These are phyloP conservation scores for Tapirus terrestris DNA, from an alignment of 2,113 vertebrate species.

Conservation along the genomic window DNA sequence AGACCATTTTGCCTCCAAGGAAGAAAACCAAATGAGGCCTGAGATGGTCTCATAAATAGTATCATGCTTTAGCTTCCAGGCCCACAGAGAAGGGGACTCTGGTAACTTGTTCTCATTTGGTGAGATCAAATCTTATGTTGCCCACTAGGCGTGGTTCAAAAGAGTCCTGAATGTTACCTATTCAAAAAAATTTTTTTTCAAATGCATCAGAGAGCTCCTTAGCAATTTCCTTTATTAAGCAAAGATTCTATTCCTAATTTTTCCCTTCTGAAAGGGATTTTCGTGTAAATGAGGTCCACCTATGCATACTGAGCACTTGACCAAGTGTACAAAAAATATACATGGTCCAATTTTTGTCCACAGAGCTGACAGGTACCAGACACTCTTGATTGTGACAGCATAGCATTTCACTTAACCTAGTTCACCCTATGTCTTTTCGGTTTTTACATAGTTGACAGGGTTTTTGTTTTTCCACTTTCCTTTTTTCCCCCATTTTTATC, in stretches of 20 bases:
- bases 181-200: neutral
- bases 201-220: neutral
- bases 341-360: neutral
- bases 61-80: slow-evolving; percentile 27
- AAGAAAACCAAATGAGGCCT: neutral
- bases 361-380: neutral
- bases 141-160: neutral
- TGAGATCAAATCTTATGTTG: neutral
- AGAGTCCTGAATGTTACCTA: neutral
- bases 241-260: neutral
- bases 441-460: neutral
- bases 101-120: neutral
- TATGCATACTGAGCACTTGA: neutral
- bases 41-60: neutral
- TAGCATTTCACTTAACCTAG: neutral
- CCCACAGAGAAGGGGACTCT: neutral
- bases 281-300: neutral
- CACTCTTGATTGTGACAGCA: neutral
- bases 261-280: neutral
- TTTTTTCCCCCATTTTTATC: neutral
- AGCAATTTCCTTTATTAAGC: slow-evolving; percentile 32
- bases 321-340: slow-evolving; percentile 16
- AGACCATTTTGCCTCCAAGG: neutral
- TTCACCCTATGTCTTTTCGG: neutral
- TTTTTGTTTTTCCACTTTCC: slow-evolving; percentile 8